These are phyloP conservation scores for Coboldia fuscipes DNA, from an alignment of 1,140 invertebrate species.

Conservation along the genomic window DNA sequence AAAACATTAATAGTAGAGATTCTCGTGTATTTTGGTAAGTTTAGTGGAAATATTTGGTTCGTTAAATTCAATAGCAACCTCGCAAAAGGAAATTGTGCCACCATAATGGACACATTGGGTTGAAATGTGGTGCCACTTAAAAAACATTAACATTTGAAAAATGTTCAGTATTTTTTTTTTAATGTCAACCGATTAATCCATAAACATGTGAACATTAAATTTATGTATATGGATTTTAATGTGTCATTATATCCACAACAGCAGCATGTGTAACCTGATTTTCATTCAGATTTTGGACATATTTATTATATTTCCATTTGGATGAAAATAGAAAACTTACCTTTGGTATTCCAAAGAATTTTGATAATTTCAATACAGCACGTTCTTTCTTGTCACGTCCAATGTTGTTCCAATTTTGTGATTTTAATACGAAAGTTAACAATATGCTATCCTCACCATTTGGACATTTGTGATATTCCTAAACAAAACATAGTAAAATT, in stretches of 20 bases:
- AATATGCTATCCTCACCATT: conserved; percentile 15
- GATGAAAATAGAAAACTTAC: too few relatives aligned
- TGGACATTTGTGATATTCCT: too few relatives aligned
- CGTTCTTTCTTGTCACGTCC: conserved; percentile 10
- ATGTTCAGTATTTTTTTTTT: too few relatives aligned
- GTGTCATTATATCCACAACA: neutral
- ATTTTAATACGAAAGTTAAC: conserved; percentile 14
- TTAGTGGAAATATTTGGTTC: neutral
- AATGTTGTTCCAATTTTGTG: conserved; percentile 16
- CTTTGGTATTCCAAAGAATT: conserved; percentile 22
- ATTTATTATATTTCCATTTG: too few relatives aligned
- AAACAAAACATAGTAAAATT: too few relatives aligned
- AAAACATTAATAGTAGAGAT: conserved; percentile 1
- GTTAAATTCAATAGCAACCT: too few relatives aligned
- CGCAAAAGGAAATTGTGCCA: neutral
- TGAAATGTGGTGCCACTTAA: neutral
- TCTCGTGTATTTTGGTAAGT: neutral
- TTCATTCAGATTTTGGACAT: too few relatives aligned
- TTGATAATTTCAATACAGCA: conserved; percentile 16
- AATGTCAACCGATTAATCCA: too few relatives aligned
- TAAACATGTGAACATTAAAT: neutral
- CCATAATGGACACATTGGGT: neutral
- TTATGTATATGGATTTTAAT: neutral
- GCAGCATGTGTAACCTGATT: neutral
- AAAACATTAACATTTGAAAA: too few relatives aligned